phyloP scores from a whole-genome alignment of 2,797 vertebrate genomes.

The Sebastes nivosus region DNA sequence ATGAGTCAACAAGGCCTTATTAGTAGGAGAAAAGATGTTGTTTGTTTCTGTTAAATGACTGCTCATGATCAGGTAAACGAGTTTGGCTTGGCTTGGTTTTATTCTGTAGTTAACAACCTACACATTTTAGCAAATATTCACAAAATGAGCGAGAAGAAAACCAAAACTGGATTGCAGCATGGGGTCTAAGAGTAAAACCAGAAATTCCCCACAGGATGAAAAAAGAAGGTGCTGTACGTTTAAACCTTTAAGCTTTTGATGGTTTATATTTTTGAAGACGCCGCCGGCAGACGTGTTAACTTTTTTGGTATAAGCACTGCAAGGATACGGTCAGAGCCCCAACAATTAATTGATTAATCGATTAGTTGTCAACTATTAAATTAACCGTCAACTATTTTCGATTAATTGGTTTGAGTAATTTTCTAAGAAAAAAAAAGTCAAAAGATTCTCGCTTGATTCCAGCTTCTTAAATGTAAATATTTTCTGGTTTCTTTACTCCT shows the following conservation, averaged over 20 bases:
- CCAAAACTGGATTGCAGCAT: background rate
- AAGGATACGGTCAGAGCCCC: background rate
- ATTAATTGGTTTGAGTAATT: too few species aligned
- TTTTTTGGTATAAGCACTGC: background rate
- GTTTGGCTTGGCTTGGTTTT: background rate
- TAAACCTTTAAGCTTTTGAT: background rate
- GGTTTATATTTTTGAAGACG: background rate
- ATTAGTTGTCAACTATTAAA: too few species aligned
- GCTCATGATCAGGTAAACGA: background rate
- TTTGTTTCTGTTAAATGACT: background rate
- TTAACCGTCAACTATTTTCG: too few species aligned
- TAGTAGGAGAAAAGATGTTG: background rate
- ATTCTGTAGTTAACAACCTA: background rate
- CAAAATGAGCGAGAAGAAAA: background rate
- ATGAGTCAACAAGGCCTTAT: background rate
- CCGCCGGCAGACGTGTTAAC: background rate
- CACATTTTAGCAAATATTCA: background rate
- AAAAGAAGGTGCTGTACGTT: background rate
- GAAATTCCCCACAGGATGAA: background rate
- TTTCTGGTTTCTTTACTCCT: too few species aligned
- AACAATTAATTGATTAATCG: accelerated
- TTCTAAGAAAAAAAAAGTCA: too few species aligned
- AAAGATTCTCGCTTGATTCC: too few species aligned
- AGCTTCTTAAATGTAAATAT: too few species aligned
- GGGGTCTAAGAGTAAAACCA: background rate